Base-by-base conservation (phyloP, 2,888 invertebrate species). In the Myopa testacea region DNA sequence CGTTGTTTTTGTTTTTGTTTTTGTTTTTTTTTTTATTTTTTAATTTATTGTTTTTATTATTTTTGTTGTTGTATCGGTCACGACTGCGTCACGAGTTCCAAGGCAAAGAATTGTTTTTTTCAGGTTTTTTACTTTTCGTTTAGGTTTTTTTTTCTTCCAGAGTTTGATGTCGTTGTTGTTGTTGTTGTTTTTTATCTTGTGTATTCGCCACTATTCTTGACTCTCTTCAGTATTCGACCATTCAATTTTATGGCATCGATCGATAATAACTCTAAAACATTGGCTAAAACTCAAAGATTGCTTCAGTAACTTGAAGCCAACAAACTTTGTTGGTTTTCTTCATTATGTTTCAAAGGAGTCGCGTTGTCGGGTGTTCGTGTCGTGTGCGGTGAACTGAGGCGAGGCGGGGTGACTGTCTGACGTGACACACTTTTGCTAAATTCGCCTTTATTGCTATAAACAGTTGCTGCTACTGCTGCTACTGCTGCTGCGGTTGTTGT, bases 361-460 rank as follows among this genome's bases (percentile, higher is more conserved):
- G 62, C 26, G 45, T 45, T 62, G 62, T 8, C 26, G 19, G 10
- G 10, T 26, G 26, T 1, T 62, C 26, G 26, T 62, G 62, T 12
- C 26, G 10, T 26, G 62, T n/a, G 16, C n/a, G 10, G 62, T 26
- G 4, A 26, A 19, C 38, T n/a, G 38, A 38, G 19, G 1, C 4
- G 71, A 1, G 55, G 14, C 6, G 55, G 55, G n/a, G 58, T 12
- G 38, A 65, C 12, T 26, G 62, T 10, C 26, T 70, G 45, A 50
- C 74, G 65, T 74, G 74, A 74, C 74, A 74, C 74, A 74, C 74
- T 74, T 74, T 74, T 74, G 50, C 65, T 10, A 37, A 63, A 74
- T 65, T 63, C 50, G 73, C 63, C 63, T 45, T 73, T 63, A 16
- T 10, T 50, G 5, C 5, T 16, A 60, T 60, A n/a, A 37, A 58